Conservation (phyloP, 2,888 invertebrate species). For the Polydesmus complanatus region DNA sequence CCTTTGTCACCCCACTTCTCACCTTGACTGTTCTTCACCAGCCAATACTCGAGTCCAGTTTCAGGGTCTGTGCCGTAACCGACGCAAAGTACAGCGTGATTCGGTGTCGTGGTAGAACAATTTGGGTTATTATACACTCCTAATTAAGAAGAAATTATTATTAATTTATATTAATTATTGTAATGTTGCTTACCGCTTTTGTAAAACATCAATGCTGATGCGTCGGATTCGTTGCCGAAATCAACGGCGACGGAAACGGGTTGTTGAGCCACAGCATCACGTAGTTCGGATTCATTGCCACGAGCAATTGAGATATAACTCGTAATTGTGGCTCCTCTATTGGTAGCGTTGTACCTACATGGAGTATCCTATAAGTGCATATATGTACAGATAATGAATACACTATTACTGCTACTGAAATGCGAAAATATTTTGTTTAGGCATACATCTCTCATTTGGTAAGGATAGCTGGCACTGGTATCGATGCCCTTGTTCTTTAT, state of each 20-base stretch:
- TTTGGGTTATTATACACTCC: too few species aligned
- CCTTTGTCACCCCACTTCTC: conserved; percentile 26
- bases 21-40: conserved; percentile 27
- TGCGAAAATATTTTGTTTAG: too few species aligned
- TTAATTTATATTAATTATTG: too few species aligned
- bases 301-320: neutral
- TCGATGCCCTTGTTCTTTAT: neutral
- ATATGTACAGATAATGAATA: neutral
- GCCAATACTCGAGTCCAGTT: conserved; percentile 25
- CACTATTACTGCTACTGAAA: too few species aligned
- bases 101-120: too few species aligned
- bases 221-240: neutral
- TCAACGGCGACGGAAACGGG: neutral
- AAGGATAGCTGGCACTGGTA: neutral
- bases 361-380: neutral
- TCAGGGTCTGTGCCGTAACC: conserved; percentile 34
- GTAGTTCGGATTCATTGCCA: neutral
- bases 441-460: too few species aligned
- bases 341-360: neutral
- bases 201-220: too few species aligned
- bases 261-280: neutral
- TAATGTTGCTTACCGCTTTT: too few species aligned
- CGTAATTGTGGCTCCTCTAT: neutral
- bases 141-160: too few species aligned
- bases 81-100: conserved; percentile 37